Conservation (phyloP, 1,140 invertebrate genomes). For the Heliconius melpomene region DNA sequence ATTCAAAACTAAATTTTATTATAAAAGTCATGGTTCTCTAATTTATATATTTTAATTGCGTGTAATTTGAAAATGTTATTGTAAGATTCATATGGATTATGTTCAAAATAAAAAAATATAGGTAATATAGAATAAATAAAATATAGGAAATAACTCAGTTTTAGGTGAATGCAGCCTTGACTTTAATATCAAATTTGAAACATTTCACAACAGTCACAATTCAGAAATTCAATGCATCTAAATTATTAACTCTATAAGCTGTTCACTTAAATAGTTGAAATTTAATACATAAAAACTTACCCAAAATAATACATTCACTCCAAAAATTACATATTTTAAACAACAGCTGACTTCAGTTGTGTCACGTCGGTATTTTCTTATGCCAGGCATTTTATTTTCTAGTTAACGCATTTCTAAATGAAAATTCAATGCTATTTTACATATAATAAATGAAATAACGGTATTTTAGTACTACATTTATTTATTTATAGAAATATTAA, state of each 20-base stretch:
- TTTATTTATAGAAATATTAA: conserved; percentile 36
- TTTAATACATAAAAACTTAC: conserved; percentile 74
- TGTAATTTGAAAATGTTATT: too few relatives aligned
- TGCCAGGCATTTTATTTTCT: conserved; percentile 74
- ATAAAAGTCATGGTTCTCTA: too few relatives aligned
- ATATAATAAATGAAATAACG: conserved; percentile 31
- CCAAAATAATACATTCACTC: conserved; percentile 98
- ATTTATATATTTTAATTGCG: too few relatives aligned
- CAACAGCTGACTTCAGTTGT: conserved; percentile 98
- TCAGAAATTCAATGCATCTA: not conserved
- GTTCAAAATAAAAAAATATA: too few relatives aligned
- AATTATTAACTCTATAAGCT: not conserved
- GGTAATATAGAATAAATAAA: not conserved
- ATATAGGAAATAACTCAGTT: not conserved
- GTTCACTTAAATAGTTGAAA: not conserved
- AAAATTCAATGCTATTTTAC: conserved; percentile 33
- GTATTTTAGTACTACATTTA: conserved; percentile 39
- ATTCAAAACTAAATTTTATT: too few relatives aligned
- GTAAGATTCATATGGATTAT: too few relatives aligned
- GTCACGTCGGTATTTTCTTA: conserved; percentile 90
- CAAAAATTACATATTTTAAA: conserved; percentile 98
- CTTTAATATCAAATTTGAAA: conserved; percentile 30
- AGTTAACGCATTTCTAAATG: conserved; percentile 37
- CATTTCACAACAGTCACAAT: not conserved
- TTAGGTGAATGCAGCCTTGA: conserved; percentile 40